Conservation (phyloP, 2,888 invertebrate genomes). For the Synergus gifuensis region DNA sequence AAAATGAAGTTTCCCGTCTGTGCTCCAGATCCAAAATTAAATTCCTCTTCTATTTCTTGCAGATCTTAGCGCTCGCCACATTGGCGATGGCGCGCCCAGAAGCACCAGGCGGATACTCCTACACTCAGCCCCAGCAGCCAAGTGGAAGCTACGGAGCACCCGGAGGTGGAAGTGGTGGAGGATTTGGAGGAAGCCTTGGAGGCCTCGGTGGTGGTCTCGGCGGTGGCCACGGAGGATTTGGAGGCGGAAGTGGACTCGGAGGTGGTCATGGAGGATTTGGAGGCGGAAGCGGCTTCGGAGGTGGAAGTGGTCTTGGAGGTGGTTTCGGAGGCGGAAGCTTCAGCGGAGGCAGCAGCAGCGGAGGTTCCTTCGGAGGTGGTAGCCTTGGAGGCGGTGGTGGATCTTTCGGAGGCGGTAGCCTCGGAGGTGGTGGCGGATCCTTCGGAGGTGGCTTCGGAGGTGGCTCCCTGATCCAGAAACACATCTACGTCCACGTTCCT, state of each 20-base stretch:
- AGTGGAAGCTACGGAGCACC: slow-evolving; percentile 71
- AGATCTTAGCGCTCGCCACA: slow-evolving; percentile 75
- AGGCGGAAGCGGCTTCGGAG: slow-evolving; percentile 47
- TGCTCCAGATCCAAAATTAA: neutral
- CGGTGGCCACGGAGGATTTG: slow-evolving; percentile 54
- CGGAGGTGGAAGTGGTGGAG: slow-evolving; percentile 59
- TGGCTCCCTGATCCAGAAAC: slow-evolving; percentile 88
- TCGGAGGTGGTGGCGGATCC: slow-evolving; percentile 46
- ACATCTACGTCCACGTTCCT: slow-evolving; percentile 94
- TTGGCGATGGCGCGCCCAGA: slow-evolving; percentile 75
- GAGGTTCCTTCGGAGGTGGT: slow-evolving; percentile 58
- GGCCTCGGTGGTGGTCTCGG: slow-evolving; percentile 57
- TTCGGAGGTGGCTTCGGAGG: slow-evolving; percentile 72
- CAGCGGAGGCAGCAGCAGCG: slow-evolving; percentile 70
- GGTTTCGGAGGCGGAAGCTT: slow-evolving; percentile 60
- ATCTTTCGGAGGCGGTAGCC: slow-evolving; percentile 53
- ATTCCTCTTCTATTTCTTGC: slow-evolving; percentile 43
- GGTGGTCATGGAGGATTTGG: slow-evolving; percentile 54
- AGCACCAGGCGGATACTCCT: slow-evolving; percentile 72
- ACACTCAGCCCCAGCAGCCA: slow-evolving; percentile 64
- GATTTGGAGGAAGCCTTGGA: slow-evolving; percentile 53
- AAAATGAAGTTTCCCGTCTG: too few relatives aligned
- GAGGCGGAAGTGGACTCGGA: slow-evolving; percentile 55
- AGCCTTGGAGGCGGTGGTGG: slow-evolving; percentile 52
- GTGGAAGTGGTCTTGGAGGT: slow-evolving; percentile 34